Base-by-base conservation (phyloP, 37 sponge, comb jelly and placozoan species). In the Lycopodina hypogea region DNA sequence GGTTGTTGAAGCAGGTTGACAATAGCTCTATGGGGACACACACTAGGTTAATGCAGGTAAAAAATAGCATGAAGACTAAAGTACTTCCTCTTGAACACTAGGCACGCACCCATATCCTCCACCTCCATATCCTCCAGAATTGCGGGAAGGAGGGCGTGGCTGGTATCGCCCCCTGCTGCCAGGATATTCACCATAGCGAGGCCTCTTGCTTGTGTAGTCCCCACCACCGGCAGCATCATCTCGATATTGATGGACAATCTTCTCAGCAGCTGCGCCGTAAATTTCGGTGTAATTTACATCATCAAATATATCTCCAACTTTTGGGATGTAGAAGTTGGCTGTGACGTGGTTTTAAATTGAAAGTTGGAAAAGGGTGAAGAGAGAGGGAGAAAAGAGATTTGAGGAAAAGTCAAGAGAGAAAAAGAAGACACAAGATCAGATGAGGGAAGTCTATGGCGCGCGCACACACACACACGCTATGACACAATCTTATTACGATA, bases 311-410 rank as follows among this genome's bases (percentile, higher is more conserved):
- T 78, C 78, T 2, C 74, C 89, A 23, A 51, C 53, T 21, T 41
- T 71, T 3, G 92, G 92, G 37, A 91, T 71, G 70, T 71, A 39
- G 72, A 85, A 91, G 77, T 91, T 83, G 52, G 88, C 92, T 89
- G 48, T 45, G 48, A 12, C 48, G 9, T 9, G 9, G 48, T 12
- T 45, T 4, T 4, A 45, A 9, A 45, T 12, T 9, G 9, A 45
- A 9, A 9, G 48, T 61, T 36, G 24, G 32, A 35, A 30, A 39
- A 48, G 56, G 50, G 42, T 38, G 30, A 39, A 26, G 1, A 71
- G 74, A 2, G 37, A 28, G 12, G 12, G 17, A 6, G 12, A 60
- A 17, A 15, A 28, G 14, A 60, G 6, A 6, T 23, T 4, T 17
- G 12, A 60, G 61, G 14, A 60, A 23, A 60, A 29, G 48, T 12